Conservation (phyloP, 2,113 vertebrate genomes). For the Lynx canadensis region DNA sequence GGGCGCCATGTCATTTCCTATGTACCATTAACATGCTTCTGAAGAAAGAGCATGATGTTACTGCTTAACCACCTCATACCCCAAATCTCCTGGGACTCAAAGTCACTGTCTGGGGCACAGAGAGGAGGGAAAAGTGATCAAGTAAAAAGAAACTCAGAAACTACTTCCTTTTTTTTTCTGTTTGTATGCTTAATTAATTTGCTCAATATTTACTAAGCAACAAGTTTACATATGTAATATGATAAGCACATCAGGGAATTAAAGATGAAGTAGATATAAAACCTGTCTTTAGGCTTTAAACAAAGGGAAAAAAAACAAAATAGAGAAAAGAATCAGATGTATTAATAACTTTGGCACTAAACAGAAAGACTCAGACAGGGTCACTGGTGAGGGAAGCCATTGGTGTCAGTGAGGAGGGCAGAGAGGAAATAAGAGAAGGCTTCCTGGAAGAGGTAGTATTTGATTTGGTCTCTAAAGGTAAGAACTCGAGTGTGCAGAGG, state of each 20-base stretch:
- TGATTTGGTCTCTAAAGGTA: neutral
- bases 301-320: neutral
- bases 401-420: neutral
- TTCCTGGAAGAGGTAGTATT: neutral
- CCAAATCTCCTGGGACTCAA: neutral
- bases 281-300: neutral
- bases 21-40: slow-evolving; percentile 38
- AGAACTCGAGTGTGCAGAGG: neutral
- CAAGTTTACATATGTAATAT: neutral
- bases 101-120: neutral
- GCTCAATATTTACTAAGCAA: neutral
- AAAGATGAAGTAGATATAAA: slow-evolving; percentile 11
- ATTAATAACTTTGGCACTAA: neutral
- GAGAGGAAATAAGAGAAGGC: neutral
- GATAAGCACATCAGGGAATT: neutral
- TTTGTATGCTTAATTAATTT: neutral
- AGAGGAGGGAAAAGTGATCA: neutral
- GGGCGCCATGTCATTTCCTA: slow-evolving; percentile 9
- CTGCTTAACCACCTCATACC: neutral
- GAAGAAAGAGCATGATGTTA: neutral
- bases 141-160: neutral
- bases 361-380: neutral
- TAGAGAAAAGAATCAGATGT: neutral
- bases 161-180: neutral
- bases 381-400: neutral